Evolutionary conservation across 2,888 invertebrate genomes (phyloP).

Genomic region (Asteroscopus sphinx): DNA sequence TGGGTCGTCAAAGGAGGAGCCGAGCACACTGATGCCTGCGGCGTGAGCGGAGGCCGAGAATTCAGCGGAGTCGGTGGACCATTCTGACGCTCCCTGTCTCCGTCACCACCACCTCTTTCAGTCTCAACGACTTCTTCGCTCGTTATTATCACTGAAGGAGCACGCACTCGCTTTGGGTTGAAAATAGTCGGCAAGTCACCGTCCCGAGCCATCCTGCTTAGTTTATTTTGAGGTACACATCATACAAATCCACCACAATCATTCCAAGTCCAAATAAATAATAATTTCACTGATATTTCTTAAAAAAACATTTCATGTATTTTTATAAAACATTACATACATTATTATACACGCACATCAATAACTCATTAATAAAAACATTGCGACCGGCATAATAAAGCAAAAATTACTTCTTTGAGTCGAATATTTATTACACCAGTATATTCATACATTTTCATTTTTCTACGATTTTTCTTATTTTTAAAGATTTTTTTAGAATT

Average conservation of each 20-base stretch:
- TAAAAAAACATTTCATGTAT: conserved; percentile 28
- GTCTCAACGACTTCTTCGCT: conserved; percentile 89
- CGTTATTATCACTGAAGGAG: conserved; percentile 92
- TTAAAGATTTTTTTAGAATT: conserved; percentile 37
- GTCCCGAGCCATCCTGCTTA: conserved; percentile 91
- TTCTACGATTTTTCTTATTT: conserved; percentile 38
- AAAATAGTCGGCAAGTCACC: conserved; percentile 95
- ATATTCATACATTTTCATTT: conserved; percentile 54
- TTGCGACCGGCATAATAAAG: conserved; percentile 7
- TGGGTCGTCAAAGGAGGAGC: conserved; percentile 84
- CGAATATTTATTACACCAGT: conserved; percentile 14
- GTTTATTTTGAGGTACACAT: conserved; percentile 52
- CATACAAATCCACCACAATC: conserved; percentile 46
- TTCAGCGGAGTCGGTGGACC: conserved; percentile 85
- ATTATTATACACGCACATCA: conserved; percentile 14
- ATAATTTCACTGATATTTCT: conserved; percentile 20
- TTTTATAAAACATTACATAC: conserved; percentile 17
- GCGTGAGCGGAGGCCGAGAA: conserved; percentile 83
- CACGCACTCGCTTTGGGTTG: conserved; percentile 93
- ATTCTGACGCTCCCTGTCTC: conserved; percentile 81
- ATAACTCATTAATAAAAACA: conserved; percentile 27
- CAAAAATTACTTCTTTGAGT: conserved; percentile 7
- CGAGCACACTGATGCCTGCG: conserved; percentile 86
- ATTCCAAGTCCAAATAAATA: conserved; percentile 19
- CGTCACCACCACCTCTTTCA: conserved; percentile 75